Evolutionary conservation across 2,888 invertebrate species (phyloP), one percentile per base, ranked within the genome.

Genomic region (Periphyllus acericola): DNA sequence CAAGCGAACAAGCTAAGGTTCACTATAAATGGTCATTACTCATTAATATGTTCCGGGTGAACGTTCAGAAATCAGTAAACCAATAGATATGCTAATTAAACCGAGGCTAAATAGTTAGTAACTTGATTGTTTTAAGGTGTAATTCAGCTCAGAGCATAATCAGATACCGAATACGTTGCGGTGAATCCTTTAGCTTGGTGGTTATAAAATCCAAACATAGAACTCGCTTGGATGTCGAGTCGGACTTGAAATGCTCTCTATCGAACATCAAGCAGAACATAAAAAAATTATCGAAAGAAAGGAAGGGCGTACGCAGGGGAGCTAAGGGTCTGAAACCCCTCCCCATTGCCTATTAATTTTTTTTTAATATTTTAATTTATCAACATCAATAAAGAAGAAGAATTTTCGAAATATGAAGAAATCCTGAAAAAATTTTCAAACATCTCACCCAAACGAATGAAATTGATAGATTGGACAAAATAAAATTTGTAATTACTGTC

Each of bases 41-140:
- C 4, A 46, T 78, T 21, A 11, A 52, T 19, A 46, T 46, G 46
- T 76, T 78, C 11, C 1, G 32, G 0, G 52, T 32, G 29, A 76
- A 55, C 21, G 21, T 52, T 55, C 32, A 52, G 21, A 32, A 78
- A 55, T 55, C 78, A 11, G 52, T 78, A 52, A 9, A 17, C 14
- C 14, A 21, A 19, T 55, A 55, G 29, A 25, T 78, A 55, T 34
- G 78, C 11, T 78, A 52, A 78, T 55, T 34, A 32, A 32, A 78
- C 32, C 25, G 32, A 32, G 21, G 21, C 52, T 52, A 32, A 78
- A 78, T 55, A 52, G 32, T 78, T 4, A 21, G 55, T 55, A 55
- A 78, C 32, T 78, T 78, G 78, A 78, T 78, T 78, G 78, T 78
- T 78, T 78, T 52, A 78, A 78, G 29, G 78, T 32, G 21, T 78